These are phyloP conservation scores for Chalcosyrphus nemorum DNA, from an alignment of 2,888 invertebrate species.

Conservation along the genomic window DNA sequence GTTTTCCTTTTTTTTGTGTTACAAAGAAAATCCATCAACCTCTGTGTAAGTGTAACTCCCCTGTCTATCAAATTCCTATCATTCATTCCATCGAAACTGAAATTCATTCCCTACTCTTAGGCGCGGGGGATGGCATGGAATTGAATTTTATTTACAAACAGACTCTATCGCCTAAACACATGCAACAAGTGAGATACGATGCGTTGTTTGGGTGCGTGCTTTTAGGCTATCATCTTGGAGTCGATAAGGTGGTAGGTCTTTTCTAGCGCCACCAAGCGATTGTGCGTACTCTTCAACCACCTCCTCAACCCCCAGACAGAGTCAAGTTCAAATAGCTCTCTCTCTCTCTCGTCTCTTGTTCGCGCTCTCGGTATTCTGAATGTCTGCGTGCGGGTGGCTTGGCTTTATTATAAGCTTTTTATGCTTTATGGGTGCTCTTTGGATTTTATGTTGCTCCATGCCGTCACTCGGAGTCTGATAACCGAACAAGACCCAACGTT, in stretches of 20 bases:
- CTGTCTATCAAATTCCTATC: conserved; percentile 22
- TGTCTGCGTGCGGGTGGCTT: background rate
- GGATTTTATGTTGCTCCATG: conserved; percentile 4
- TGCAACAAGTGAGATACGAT: conserved; percentile 43
- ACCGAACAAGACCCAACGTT: conserved; percentile 16
- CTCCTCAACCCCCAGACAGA: background rate
- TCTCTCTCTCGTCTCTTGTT: background rate
- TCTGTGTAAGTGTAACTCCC: background rate
- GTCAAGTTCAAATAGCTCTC: background rate
- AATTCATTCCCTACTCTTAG: conserved; percentile 5
- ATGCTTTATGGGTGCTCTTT: conserved; percentile 41
- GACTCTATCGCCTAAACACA: conserved; percentile 30
- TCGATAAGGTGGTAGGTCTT: conserved; percentile 38
- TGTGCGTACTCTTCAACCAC: too few species aligned
- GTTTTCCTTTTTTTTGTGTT: background rate
- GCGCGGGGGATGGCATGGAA: too few species aligned
- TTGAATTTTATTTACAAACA: conserved; percentile 29
- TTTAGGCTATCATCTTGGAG: background rate
- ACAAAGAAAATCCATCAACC: conserved; percentile 5
- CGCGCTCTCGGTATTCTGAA: background rate
- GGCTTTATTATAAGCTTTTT: conserved; percentile 38
- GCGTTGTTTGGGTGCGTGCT: conserved; percentile 39
- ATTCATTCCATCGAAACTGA: background rate
- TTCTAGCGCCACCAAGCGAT: background rate
- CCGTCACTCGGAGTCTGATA: conserved; percentile 33